Evolutionary conservation across 2,888 invertebrate genomes (phyloP), one percentile per base, ranked within the genome.

Genomic region (Odontomyia ornata): DNA sequence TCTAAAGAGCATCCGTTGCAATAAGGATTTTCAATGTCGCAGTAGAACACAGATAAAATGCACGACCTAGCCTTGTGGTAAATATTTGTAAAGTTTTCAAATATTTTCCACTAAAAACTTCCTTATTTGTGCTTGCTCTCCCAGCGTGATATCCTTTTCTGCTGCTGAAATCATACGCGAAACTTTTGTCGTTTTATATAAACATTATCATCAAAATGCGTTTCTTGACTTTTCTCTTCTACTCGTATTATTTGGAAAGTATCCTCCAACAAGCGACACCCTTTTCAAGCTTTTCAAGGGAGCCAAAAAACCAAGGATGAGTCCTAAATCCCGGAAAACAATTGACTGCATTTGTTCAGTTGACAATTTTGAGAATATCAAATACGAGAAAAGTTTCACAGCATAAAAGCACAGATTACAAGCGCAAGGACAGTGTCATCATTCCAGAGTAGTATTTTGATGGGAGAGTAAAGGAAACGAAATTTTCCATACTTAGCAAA

Each of bases 61-160:
- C 36, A 9, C 36, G 36, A 18, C 18, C 13, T 52, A 18, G 3
- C 52, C 18, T 52, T 52, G 52, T 15, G 52, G 52, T 52, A 52
- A 52, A 52, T 52, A 52, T 52, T 52, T 52, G 52, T 15, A 52
- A 52, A 52, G n/a, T 52, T 52, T 52, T 52, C 52, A 52, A 52
- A 52, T 52, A 52, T 52, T 52, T 52, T 52, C 52, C 13, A 15
- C 15, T 15, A 52, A 52, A 18, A n/a, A n/a, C 18, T 18, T 18
- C 36, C 36, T 36, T 36, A 36, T 36, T 36, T 36, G 36, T 36
- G 9, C 36, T 36, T 36, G 9, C 9, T 36, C 36, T 36, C 5
- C 36, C 9, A 36, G 9, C 36, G 9, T n/a, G 36, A 36, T 36
- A 36, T 36, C 36, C 36, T 36, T 36, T 36, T 36, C 36, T 5